Conservation (phyloP, 1,140 invertebrate species). For the Geopemphigus sp. region DNA sequence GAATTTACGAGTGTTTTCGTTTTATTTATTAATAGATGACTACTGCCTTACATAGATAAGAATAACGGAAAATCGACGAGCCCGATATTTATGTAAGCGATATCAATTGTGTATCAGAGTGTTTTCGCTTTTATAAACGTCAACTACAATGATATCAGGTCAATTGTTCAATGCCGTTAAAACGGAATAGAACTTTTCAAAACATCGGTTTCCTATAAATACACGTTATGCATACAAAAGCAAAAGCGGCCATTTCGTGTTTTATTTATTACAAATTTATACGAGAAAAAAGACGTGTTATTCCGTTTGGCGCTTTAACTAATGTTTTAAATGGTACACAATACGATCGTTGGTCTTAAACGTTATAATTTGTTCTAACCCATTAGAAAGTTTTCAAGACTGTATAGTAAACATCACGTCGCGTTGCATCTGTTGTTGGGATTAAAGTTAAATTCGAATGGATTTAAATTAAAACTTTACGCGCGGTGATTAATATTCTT, state of each 20-base stretch:
- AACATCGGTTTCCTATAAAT: no score
- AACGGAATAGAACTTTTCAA: no score
- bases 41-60: no score
- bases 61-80: no score
- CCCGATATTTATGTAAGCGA: no score
- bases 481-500: not conserved
- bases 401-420: slow-evolving; percentile 14
- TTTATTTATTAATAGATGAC: no score
- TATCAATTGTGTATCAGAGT: no score
- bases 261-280: not conserved
- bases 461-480: slow-evolving; percentile 17
- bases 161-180: no score
- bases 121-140: no score
- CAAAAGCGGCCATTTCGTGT: not conserved
- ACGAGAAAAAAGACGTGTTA: not conserved
- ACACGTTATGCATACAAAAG: no score
- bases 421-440: slow-evolving; percentile 13
- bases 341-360: not conserved
- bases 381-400: slow-evolving; percentile 26
- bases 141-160: no score
- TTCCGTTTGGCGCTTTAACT: not conserved
- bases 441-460: slow-evolving; percentile 27
- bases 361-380: not conserved
- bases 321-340: not conserved
- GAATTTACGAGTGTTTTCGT: no score